Base-by-base conservation (phyloP, 2,797 vertebrate genomes). In the Sparidentex hasta region DNA sequence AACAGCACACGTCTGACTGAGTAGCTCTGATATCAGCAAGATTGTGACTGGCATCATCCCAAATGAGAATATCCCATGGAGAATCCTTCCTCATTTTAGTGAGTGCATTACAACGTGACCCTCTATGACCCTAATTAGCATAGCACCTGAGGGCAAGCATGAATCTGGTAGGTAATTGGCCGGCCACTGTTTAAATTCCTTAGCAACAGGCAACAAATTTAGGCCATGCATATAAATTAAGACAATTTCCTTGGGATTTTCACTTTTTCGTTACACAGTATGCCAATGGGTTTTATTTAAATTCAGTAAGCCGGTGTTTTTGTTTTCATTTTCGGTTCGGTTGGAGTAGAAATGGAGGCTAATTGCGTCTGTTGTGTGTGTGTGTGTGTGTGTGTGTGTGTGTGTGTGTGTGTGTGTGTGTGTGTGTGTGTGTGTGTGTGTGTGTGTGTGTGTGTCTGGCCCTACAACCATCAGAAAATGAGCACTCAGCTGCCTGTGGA, bases 151-250 rank as follows among this genome's bases (percentile, higher is more conserved):
- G 83, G 92, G 86, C 80, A 68, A 77, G 59, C 44, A 7, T 47
- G 79, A 78, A 65, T 64, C 44, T 68, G 81, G 23, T 47, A 62
- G 81, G 71, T 90, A 93, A 95, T 92, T 93, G 86, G 85, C 82
- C 78, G 79, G 78, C 75, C 80, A 33, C 63, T 64, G 65, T 84
- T 88, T 69, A 76, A 87, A 86, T 80, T 73, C 87, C 85, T 82
- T 82, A 76, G 88, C 84, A 93, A 92, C 91, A 75, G 84, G 76
- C 77, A 89, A 81, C 71, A 86, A 63, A 93, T 90, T 91, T 93
- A 90, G 91, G 90, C 77, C 82, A 83, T 23, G 85, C 88, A 94
- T 93, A 82, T 88, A 81, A 92, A 94, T 91, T 67, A 92, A 86
- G 41, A 81, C 25, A 47, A 71, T 83, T 92, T 90, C 77, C 88